Evolutionary conservation across 2,888 invertebrate species (phyloP).

Genomic region (Harpagoxenus sublaevis): DNA sequence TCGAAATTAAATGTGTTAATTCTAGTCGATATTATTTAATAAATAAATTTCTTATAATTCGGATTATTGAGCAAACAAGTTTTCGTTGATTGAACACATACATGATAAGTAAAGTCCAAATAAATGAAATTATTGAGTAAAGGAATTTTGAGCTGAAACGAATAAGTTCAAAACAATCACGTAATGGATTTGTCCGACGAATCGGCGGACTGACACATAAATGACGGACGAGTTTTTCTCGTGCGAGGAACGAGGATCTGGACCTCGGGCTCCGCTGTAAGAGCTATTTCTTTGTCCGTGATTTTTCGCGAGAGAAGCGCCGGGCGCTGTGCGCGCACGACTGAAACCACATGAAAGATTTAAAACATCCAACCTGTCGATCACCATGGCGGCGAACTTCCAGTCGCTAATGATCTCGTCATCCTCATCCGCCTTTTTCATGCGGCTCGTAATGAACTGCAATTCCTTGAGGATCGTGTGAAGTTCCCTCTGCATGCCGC

Average conservation of each 20-base stretch:
- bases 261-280: background rate
- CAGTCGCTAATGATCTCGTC: conserved; percentile 97
- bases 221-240: conserved; percentile 24
- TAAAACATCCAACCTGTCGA: conserved; percentile 91
- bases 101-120: background rate
- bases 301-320: conserved; percentile 26
- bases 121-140: background rate
- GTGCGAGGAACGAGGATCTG: conserved; percentile 2
- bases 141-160: background rate
- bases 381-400: conserved; percentile 99
- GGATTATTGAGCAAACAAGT: background rate
- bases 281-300: conserved; percentile 17
- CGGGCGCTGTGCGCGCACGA: too few relatives aligned
- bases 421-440: conserved; percentile 98
- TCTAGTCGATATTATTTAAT: background rate
- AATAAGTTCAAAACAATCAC: background rate
- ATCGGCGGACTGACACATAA: background rate
- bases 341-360: conserved; percentile 37
- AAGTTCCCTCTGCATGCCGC: conserved; percentile 94
- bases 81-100: too few relatives aligned
- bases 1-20: background rate
- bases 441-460: conserved; percentile 97
- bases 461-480: conserved; percentile 96
- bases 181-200: conserved; percentile 17
- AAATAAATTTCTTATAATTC: background rate